phyloP scores from a whole-genome alignment of 2,113 vertebrate species.

The Tyrannus savana region DNA sequence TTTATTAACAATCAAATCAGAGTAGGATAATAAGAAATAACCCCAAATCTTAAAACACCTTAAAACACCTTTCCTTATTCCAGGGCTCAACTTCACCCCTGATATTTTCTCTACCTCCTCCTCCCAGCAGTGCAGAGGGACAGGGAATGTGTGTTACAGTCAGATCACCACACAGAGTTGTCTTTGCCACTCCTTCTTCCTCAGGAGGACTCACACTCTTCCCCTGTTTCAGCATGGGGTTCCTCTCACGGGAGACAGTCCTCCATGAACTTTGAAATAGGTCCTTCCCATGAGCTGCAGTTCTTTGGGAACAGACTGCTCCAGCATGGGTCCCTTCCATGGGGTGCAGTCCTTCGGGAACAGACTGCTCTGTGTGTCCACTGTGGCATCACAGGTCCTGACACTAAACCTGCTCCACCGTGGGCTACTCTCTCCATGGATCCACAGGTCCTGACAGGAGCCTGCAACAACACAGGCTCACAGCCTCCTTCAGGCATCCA shows the following conservation, averaged over 20 bases:
- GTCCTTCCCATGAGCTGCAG: background rate
- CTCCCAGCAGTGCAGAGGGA: fast-evolving
- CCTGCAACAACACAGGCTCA: background rate
- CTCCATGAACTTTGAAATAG: background rate
- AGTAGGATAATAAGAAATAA: background rate
- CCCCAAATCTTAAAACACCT: background rate
- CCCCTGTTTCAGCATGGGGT: background rate
- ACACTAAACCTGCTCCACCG: background rate
- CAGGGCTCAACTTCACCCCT: background rate
- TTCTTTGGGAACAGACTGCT: background rate
- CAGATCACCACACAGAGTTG: background rate
- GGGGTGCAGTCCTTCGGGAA: background rate
- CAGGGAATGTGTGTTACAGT: background rate
- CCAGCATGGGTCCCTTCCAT: background rate
- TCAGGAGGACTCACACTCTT: background rate
- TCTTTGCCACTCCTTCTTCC: background rate
- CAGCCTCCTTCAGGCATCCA: background rate
- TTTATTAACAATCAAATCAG: background rate
- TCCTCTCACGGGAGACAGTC: background rate
- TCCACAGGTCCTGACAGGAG: background rate
- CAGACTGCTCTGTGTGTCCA: fast-evolving
- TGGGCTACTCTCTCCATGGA: background rate
- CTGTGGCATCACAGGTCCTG: background rate
- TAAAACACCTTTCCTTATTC: background rate
- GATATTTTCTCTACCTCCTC: background rate